These are phyloP conservation scores for Eupithecia pulchellata DNA, from an alignment of 2,888 invertebrate species.

Conservation along the genomic window DNA sequence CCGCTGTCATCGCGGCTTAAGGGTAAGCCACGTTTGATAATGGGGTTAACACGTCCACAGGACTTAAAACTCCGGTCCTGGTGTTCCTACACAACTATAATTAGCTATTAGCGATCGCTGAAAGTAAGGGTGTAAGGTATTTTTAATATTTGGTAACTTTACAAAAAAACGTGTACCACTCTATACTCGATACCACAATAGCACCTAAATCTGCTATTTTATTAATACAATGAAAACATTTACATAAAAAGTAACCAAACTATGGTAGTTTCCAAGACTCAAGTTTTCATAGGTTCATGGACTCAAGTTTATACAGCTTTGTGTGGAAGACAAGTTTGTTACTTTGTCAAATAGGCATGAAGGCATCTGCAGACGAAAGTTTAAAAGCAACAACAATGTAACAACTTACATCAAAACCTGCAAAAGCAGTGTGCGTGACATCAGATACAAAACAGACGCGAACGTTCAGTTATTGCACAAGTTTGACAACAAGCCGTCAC, in stretches of 20 bases:
- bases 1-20: constrained; percentile 71
- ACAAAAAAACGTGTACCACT: too few relatives aligned
- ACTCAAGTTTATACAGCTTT: neutral
- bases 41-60: constrained; percentile 76
- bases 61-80: constrained; percentile 65
- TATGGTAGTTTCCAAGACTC: neutral
- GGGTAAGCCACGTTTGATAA: constrained; percentile 74
- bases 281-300: too few relatives aligned
- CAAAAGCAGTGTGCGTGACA: constrained; percentile 47
- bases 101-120: constrained; percentile 8
- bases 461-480: constrained; percentile 68
- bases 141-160: too few relatives aligned
- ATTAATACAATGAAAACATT: too few relatives aligned
- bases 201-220: too few relatives aligned
- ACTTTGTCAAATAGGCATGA: neutral
- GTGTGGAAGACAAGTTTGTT: neutral
- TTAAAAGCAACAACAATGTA: too few relatives aligned
- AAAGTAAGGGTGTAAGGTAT: too few relatives aligned
- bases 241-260: neutral
- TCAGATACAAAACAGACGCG: constrained; percentile 9
- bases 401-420: constrained; percentile 1
- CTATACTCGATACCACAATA: too few relatives aligned
- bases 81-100: constrained; percentile 29
- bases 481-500: constrained; percentile 63
- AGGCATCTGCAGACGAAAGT: neutral